phyloP scores from a whole-genome alignment of 2,113 vertebrate genomes.

The Cisticola juncidis region DNA sequence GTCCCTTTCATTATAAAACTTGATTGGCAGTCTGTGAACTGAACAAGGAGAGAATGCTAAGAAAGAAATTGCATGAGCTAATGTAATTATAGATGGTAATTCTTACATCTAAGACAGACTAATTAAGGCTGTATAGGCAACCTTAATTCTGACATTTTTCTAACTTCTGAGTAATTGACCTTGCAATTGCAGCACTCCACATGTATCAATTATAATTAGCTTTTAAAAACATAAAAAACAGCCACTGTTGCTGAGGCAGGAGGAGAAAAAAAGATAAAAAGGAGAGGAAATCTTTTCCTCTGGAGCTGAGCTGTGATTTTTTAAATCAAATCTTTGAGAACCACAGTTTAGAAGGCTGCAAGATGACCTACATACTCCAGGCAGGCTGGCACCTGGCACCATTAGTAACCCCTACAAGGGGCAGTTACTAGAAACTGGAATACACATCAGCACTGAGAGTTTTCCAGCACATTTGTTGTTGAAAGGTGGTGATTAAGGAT shows the following conservation, averaged over 20 bases:
- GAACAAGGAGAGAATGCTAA: not conserved
- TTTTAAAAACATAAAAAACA: conserved; percentile 15
- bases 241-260: not conserved
- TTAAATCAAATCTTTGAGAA: not conserved
- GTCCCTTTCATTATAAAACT: not conserved
- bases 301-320: not conserved
- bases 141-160: conserved; percentile 58
- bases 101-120: conserved; percentile 48
- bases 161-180: conserved; percentile 62
- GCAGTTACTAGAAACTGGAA: not conserved
- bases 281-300: not conserved
- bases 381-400: not conserved
- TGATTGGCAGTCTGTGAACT: conserved; percentile 22
- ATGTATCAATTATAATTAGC: conserved; percentile 53
- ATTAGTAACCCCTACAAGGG: not conserved
- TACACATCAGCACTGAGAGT: not conserved
- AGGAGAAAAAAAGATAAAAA: too few relatives aligned
- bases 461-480: not conserved
- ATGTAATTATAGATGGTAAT: conserved; percentile 54
- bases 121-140: conserved; percentile 46
- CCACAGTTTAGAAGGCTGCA: not conserved
- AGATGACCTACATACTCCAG: not conserved
- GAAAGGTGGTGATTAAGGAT: not conserved
- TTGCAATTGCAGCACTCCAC: conserved; percentile 26
- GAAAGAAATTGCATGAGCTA: conserved; percentile 13